Conservation (phyloP, 1,140 invertebrate species). For the Lepidostoma basale region DNA sequence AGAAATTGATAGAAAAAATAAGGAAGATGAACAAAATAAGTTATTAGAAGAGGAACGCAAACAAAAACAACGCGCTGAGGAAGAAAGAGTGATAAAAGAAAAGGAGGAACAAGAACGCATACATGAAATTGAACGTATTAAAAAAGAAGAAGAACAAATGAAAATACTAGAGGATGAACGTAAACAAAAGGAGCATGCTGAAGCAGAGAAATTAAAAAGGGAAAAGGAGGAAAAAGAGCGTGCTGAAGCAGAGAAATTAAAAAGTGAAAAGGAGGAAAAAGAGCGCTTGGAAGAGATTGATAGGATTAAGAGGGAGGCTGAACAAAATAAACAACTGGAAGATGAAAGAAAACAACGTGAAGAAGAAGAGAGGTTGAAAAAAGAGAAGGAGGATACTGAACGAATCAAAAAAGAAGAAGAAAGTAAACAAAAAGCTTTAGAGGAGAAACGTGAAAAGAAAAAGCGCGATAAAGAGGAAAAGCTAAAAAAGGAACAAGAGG, state of each 20-base stretch:
- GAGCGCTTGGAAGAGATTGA: neutral
- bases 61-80: conserved; percentile 24
- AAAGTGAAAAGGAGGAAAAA: conserved; percentile 36
- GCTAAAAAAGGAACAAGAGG: conserved; percentile 20
- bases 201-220: conserved; percentile 29
- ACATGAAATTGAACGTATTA: conserved; percentile 30
- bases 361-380: conserved; percentile 31
- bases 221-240: conserved; percentile 11
- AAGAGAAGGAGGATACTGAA: conserved; percentile 21
- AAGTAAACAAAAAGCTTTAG: conserved; percentile 33
- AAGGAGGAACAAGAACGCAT: conserved; percentile 38
- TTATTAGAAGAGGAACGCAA: conserved; percentile 33
- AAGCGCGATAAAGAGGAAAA: conserved; percentile 1
- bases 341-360: conserved; percentile 22
- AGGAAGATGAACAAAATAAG: conserved; percentile 41
- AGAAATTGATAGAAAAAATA: conserved; percentile 24
- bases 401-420: conserved; percentile 6
- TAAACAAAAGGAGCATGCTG: conserved; percentile 10
- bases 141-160: conserved; percentile 43
- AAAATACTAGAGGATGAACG: conserved; percentile 26
- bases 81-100: conserved; percentile 48
- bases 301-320: neutral
- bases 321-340: conserved; percentile 31
- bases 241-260: neutral
- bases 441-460: conserved; percentile 29